Evolutionary conservation across 2,113 vertebrate genomes (phyloP).

Genomic region (Etheostoma cragini): DNA sequence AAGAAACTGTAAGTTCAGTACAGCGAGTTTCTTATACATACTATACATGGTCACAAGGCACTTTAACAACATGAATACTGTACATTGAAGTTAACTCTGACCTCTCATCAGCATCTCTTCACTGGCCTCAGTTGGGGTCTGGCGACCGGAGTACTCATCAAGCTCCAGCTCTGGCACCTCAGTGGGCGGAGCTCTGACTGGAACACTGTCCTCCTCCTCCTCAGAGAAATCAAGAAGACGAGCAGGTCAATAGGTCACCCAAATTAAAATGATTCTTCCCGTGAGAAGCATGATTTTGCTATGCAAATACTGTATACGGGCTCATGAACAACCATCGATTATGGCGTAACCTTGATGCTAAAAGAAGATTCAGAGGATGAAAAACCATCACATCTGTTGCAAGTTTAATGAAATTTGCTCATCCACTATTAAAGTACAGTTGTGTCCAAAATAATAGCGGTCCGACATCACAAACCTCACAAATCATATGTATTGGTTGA

Average conservation of each 20-base stretch:
- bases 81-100: conserved; percentile 3
- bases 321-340: too few relatives aligned
- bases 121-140: conserved; percentile 48
- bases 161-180: conserved; percentile 71
- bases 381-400: too few relatives aligned
- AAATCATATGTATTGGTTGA: too few relatives aligned
- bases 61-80: neutral
- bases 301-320: too few relatives aligned
- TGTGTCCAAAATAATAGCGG: too few relatives aligned
- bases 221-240: neutral
- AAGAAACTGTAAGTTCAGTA: too few relatives aligned
- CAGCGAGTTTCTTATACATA: neutral
- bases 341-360: too few relatives aligned
- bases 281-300: too few relatives aligned
- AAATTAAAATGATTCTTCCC: neutral
- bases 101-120: conserved; percentile 50
- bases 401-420: too few relatives aligned
- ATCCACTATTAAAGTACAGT: too few relatives aligned
- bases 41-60: neutral
- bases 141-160: conserved; percentile 81
- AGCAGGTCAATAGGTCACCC: neutral
- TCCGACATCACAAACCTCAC: too few relatives aligned
- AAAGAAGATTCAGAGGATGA: too few relatives aligned
- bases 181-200: conserved; percentile 88
- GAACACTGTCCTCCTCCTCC: conserved; percentile 64